These are phyloP conservation scores for Psittacus erithacus DNA, from an alignment of 2,113 vertebrate genomes.

Conservation along the genomic window DNA sequence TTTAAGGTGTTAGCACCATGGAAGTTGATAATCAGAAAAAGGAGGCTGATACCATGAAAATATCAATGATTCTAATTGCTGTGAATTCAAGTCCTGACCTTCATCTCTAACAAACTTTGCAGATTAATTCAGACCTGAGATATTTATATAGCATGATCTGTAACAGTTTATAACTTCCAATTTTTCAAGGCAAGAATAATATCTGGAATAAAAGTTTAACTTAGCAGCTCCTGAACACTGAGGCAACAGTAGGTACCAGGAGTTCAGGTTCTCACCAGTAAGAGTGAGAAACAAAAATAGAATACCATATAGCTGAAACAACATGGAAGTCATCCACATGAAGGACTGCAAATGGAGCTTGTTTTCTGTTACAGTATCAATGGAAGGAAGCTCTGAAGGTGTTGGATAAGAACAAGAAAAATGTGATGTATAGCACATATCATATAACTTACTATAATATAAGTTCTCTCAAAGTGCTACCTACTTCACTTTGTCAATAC, in stretches of 20 bases:
- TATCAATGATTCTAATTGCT: slow-evolving; percentile 55
- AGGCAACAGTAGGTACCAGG: background rate
- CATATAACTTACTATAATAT: fast-evolving
- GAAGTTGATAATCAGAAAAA: slow-evolving; percentile 49
- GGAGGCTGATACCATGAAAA: slow-evolving; percentile 54
- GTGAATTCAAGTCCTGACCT: slow-evolving; percentile 52
- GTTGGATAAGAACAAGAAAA: background rate
- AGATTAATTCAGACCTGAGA: slow-evolving; percentile 61
- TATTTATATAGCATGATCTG: background rate
- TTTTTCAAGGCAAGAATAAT: background rate
- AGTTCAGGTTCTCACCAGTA: background rate
- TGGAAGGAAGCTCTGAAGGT: background rate
- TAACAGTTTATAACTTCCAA: background rate
- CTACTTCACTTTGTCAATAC: fast-evolving
- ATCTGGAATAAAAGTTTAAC: background rate
- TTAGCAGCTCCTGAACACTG: background rate
- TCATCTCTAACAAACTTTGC: slow-evolving; percentile 59
- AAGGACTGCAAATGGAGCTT: background rate
- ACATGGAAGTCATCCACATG: background rate
- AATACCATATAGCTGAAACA: background rate
- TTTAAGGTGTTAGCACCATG: slow-evolving; percentile 40
- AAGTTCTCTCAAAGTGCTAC: background rate
- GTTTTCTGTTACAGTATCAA: background rate
- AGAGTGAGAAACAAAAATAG: background rate
- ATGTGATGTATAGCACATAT: background rate